These are phyloP conservation scores for Parnassius glacialis DNA, from an alignment of 2,888 invertebrate species.

Conservation along the genomic window DNA sequence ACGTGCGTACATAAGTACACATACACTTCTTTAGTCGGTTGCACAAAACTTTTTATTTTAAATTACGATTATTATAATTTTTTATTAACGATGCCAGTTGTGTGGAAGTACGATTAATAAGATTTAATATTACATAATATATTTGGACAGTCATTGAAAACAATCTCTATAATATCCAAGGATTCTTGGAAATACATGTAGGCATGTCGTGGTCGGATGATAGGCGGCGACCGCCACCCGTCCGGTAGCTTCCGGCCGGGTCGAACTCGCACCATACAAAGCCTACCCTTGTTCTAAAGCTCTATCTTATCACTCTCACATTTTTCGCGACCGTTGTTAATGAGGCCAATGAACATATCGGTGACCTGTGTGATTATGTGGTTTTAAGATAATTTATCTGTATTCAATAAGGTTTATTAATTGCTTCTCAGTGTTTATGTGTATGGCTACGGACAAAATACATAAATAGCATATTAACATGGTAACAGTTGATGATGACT, in stretches of 20 bases:
- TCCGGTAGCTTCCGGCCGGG: slow-evolving; percentile 38
- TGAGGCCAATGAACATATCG: slow-evolving; percentile 64
- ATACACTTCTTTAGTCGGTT: no score
- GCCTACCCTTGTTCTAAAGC: slow-evolving; percentile 60
- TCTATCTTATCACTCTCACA: slow-evolving; percentile 74
- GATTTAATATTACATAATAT: no score
- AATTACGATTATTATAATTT: no score
- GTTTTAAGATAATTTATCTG: slow-evolving; percentile 47
- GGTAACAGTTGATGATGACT: no score
- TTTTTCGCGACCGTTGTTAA: slow-evolving; percentile 71
- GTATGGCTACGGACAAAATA: no score
- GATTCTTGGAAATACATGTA: slow-evolving; percentile 26
- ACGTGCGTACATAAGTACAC: no score
- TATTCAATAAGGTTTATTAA: slow-evolving; percentile 42
- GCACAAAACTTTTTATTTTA: no score
- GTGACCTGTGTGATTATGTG: slow-evolving; percentile 56
- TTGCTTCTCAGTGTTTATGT: slow-evolving; percentile 31
- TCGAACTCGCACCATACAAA: slow-evolving; percentile 46
- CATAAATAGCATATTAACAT: no score
- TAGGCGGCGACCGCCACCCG: slow-evolving; percentile 52
- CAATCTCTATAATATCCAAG: slow-evolving; percentile 3
- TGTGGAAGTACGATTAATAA: no score
- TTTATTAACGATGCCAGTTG: no score
- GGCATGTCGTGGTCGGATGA: slow-evolving; percentile 23
- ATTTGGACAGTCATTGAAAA: neutral